Evolutionary conservation across 1,140 invertebrate genomes (phyloP).

Genomic region (Aphis gossypii): DNA sequence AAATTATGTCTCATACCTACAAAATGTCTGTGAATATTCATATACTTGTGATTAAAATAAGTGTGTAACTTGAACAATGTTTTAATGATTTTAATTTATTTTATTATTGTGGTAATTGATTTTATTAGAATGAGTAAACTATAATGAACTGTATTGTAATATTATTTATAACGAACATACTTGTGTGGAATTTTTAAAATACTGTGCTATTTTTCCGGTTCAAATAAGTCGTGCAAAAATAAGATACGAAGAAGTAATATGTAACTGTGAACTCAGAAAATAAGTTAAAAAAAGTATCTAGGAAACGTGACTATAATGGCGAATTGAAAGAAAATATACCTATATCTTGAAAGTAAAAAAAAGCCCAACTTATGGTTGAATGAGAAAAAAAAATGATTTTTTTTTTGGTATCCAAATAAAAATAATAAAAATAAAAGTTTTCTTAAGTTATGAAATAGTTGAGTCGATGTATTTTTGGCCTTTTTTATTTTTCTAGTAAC

Average conservation of each 20-base stretch:
- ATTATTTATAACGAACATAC: background rate
- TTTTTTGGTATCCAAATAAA: background rate
- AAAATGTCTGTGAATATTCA: too few species aligned
- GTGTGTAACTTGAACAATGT: background rate
- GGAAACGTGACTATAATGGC: background rate
- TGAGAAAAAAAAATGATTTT: background rate
- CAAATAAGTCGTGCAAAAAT: background rate
- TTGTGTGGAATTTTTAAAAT: background rate
- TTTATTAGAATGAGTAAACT: background rate
- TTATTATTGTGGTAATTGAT: background rate
- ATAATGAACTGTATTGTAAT: background rate
- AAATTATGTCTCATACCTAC: too few species aligned
- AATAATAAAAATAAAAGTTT: too few species aligned
- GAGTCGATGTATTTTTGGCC: background rate
- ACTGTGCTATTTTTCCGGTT: background rate
- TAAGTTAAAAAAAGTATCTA: background rate
- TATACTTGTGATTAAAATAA: too few species aligned
- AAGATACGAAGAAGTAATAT: background rate
- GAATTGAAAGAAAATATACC: background rate
- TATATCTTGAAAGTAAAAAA: background rate
- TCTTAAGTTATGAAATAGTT: too few species aligned
- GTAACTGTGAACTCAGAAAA: background rate
- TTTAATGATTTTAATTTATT: background rate
- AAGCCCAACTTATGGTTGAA: background rate
- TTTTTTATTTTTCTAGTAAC: background rate